Base-by-base conservation (phyloP, 1,140 invertebrate species). In the Stenopsyche tienmushanensis region DNA sequence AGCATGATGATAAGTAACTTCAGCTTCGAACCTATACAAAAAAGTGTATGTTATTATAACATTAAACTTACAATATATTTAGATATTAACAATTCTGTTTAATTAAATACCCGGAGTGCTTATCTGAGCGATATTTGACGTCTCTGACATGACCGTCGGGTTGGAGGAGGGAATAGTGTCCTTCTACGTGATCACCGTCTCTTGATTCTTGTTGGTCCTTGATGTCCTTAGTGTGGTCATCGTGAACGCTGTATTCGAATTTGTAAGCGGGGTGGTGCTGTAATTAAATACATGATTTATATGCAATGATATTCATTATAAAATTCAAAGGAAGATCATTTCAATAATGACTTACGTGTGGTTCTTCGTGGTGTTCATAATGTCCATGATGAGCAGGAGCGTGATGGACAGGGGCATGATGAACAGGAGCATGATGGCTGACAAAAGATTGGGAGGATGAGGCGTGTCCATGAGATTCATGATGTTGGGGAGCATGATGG, bases 81-180 rank as follows among this genome's bases (percentile, higher is more conserved):
- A n/a, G n/a, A n/a, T n/a, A 34, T 34, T 34, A 34, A 13, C 29
- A 13, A 34, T 7, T 34, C 21, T 9, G 25, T n/a, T 62, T 20
- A 24, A n/a, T n/a, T 45, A 53, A 67, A 67, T 71, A 79, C 77
- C 78, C 78, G 18, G 74, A 77, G 62, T 78, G 79, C 52, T 80
- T 75, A 72, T 85, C 83, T 41, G 83, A 82, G 45, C 82, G 83
- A 75, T 83, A 85, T 62, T 83, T 80, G 7, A 85, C 84, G 59
- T 81, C 84, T 55, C 84, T 80, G 68, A 78, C 73, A 0, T 79
- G 77, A 23, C 84, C 84, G 66, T 85, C 84, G 17, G 84, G 82
- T 67, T 85, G 83, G 5, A 84, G 73, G 2, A 84, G 76, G 34
- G 82, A 82, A 65, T 85, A 85, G 1, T 80, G 80, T n/a, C 85